These are phyloP conservation scores for Coptodon bakossiorum DNA, from an alignment of 2,113 vertebrate genomes.

Conservation along the genomic window DNA sequence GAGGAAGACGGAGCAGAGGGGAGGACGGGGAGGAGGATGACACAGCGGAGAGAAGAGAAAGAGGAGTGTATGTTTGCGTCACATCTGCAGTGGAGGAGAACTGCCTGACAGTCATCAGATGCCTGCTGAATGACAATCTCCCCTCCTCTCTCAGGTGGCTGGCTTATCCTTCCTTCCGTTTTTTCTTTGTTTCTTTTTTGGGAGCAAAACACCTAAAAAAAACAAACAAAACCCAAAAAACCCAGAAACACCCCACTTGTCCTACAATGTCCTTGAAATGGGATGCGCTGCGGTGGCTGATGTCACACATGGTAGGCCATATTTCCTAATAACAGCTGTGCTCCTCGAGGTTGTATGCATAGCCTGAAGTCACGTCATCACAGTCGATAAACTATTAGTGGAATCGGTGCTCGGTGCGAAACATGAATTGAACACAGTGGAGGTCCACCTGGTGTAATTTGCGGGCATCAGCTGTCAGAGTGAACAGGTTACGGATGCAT, in stretches of 20 bases:
- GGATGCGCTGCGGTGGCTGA: background rate
- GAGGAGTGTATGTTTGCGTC: slow-evolving; percentile 46
- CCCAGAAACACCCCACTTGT: background rate
- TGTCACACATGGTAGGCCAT: slow-evolving; percentile 5
- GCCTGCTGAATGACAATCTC: slow-evolving; percentile 61
- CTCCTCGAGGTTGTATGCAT: background rate
- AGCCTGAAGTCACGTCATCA: background rate
- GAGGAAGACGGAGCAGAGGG: background rate
- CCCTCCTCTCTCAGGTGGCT: slow-evolving; percentile 44
- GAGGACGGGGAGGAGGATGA: slow-evolving; percentile 6
- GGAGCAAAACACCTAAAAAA: background rate
- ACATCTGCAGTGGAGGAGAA: slow-evolving; percentile 68
- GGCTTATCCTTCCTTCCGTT: background rate
- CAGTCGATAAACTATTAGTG: slow-evolving; percentile 34
- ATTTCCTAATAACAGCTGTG: background rate
- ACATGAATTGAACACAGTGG: background rate
- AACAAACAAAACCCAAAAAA: fast-evolving
- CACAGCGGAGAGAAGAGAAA: slow-evolving; percentile 21
- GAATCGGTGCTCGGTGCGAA: background rate
- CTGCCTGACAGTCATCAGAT: slow-evolving; percentile 62
- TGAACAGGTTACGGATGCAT: background rate
- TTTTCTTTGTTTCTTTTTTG: background rate
- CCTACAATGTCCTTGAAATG: slow-evolving; percentile 35
- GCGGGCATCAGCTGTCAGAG: background rate
- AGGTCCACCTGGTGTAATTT: background rate